Evolutionary conservation across 1,140 invertebrate species (phyloP), one percentile per base, ranked within the genome.

Genomic region (Drosophila pectinifera): DNA sequence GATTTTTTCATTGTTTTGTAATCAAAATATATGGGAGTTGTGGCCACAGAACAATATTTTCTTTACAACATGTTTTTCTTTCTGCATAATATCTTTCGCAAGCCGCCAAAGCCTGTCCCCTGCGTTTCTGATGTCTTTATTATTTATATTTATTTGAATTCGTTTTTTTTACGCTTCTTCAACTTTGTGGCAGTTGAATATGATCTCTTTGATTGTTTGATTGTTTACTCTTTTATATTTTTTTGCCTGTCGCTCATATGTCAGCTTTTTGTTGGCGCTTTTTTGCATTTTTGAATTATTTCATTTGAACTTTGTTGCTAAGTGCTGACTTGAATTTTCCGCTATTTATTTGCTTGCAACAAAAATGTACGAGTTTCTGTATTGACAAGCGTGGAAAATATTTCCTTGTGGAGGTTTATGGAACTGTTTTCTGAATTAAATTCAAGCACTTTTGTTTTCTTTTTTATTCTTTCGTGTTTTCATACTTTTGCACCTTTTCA

Each of bases 131-230:
- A 63, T 57, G 55, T 53, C 61, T 53, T 41, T 42, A 49, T 65
- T 59, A 28, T 59, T 39, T 53, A 31, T 31, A 42, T 62, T 34
- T 34, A 11, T 11, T 34, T 34, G 31, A 34, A 34, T 34, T 34
- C 31, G 46, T 53, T 62, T 65, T 41, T 65, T 41, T 42, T 24
- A 51, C 61, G 64, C 64, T 51, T 28, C 45, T 53, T 14, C 22
- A 43, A 65, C 45, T 68, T 28, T 49, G 36, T 61, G 58, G 43
- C 61, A 68, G 24, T 68, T 65, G 64, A 68, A 65, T 31, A 53
- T 26, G 45, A 67, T 65, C 28, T 65, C 22, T 48, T 64, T 51
- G 64, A 49, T 51, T 34, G 43, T 51, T 68, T 41, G 38, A 43
- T 67, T 65, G 28, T 39, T 62, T 26, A 65, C 24, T 42, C 34